Base-by-base conservation (phyloP, 2,797 vertebrate genomes). In the Anolis apletophallus region DNA sequence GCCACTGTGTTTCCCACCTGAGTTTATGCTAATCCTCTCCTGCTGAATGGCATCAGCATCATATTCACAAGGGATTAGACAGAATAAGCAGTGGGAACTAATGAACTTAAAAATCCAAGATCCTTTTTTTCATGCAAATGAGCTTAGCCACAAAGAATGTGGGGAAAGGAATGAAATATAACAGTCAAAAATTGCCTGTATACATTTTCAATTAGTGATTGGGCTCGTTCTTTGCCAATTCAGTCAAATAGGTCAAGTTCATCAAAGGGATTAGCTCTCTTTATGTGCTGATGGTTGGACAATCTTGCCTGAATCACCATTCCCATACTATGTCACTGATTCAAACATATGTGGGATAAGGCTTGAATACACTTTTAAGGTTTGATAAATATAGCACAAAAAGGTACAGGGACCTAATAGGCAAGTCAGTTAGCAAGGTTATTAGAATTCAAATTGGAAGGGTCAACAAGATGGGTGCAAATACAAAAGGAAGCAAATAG, bases 41-140 rank as follows among this genome's bases (percentile, higher is more conserved):
- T 34, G 21, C 32, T 16, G 64, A 88, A 82, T 72, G 36, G 54
- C 61, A 89, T 81, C 34, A n/a, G 7, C 84, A 61, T 26, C 0
- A 0, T 29, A 61, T 90, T 81, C 85, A 69, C 17, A 21, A 32
- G 80, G n/a, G 76, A 68, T 87, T 90, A 79, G 80, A 32, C 77
- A 23, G 46, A 91, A 64, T 82, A 85, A n/a, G 52, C 78, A 87
- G 75, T 73, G 76, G 46, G 67, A 84, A 50, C 1, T 68, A 72
- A 77, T 68, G 21, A 86, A 80, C 79, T 91, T 72, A 85, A 91
- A 89, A 78, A 74, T 68, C 76, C 46, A 67, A 21, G 55, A 85
- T 79, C 16, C 14, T 55, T 81, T 84, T 40, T 74, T 64, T 75
- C 76, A 86, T 86, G 80, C 69, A 74, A 86, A 81, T 73, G 36